A percentile compares a stretch with the other conserved stretches of the same genome.
Evolutionary conservation across 1,140 invertebrate genomes (phyloP).

Genomic region (Oryctes rhinoceros): DNA sequence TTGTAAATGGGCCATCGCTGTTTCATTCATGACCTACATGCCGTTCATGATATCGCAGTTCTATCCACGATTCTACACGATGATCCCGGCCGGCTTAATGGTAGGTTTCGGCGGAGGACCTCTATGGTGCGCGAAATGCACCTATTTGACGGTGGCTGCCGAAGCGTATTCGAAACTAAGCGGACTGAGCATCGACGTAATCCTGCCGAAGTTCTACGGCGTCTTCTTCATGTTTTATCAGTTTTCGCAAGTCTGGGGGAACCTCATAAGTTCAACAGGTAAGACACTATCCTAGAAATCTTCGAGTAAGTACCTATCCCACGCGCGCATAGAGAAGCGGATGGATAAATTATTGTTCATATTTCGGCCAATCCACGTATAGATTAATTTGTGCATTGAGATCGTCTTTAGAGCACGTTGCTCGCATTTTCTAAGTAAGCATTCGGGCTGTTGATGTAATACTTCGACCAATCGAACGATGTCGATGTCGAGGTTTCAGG

Average conservation of each 20-base stretch:
- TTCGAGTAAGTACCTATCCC: too few species aligned
- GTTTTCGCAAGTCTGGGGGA: slow-evolving; percentile 91
- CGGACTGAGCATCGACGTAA: slow-evolving; percentile 71
- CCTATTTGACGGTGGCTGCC: slow-evolving; percentile 83
- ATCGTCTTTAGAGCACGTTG: too few species aligned
- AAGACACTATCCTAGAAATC: slow-evolving; percentile 49
- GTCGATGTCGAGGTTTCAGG: too few species aligned
- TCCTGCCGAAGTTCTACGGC: slow-evolving; percentile 87
- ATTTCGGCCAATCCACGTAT: too few species aligned
- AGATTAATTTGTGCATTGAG: too few species aligned
- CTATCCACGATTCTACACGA: slow-evolving; percentile 81
- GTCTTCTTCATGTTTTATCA: slow-evolving; percentile 95
- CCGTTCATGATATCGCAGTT: slow-evolving; percentile 88
- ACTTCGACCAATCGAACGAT: too few species aligned
- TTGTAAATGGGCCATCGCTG: slow-evolving; percentile 87
- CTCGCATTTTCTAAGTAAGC: too few species aligned
- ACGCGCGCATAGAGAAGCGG: too few species aligned
- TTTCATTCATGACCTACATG: slow-evolving; percentile 87
- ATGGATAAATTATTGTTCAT: too few species aligned
- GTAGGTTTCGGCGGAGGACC: slow-evolving; percentile 89
- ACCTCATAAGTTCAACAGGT: slow-evolving; percentile 88
- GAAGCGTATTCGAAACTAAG: slow-evolving; percentile 75
- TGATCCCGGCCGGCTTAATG: slow-evolving; percentile 85
- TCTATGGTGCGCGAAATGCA: slow-evolving; percentile 90
- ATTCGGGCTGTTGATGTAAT: too few species aligned